phyloP scores from a whole-genome alignment of 2,113 vertebrate genomes.

The Sula dactylatra region DNA sequence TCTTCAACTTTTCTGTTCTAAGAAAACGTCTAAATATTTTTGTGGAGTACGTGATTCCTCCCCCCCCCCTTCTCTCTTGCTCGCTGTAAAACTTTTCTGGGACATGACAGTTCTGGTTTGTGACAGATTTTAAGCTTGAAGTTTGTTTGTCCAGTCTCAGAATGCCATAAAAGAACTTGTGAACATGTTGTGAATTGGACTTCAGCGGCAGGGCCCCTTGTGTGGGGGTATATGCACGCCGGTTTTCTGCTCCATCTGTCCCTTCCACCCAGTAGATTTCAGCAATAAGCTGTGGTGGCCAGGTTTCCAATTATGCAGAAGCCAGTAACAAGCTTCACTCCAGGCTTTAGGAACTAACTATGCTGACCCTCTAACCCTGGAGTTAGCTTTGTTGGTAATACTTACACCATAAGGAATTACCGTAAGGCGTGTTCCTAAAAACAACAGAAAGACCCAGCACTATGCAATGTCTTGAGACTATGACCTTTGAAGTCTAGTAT shows the following conservation, averaged over 20 bases:
- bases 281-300: neutral
- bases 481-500: neutral
- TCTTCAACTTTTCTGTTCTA: neutral
- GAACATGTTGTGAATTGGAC: no score
- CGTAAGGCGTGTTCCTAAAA: rapidly evolving
- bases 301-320: neutral
- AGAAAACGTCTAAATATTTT: neutral
- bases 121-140: neutral
- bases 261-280: neutral
- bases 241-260: neutral
- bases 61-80: no score
- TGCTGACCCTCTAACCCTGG: neutral
- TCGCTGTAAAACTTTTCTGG: neutral
- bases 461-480: neutral
- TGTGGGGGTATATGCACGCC: rapidly evolving
- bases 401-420: neutral
- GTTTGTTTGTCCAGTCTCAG: neutral
- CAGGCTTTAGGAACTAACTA: neutral
- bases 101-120: neutral
- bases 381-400: neutral
- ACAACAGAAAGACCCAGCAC: no score
- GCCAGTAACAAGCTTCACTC: neutral
- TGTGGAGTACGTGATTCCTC: neutral
- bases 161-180: neutral
- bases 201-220: no score